Evolutionary conservation across 2,888 invertebrate genomes (phyloP).

Genomic region (Heliconius aoede): DNA sequence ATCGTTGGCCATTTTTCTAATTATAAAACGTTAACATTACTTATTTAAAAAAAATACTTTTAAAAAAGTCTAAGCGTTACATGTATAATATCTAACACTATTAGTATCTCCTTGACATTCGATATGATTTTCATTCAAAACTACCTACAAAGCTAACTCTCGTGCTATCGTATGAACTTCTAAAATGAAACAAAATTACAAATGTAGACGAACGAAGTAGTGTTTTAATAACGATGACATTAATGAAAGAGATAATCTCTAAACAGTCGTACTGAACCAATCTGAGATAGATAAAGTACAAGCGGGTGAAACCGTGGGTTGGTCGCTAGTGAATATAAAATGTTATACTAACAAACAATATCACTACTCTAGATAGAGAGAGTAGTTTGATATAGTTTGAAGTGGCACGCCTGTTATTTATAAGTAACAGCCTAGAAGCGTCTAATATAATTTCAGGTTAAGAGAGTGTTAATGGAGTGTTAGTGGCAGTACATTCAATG

Average conservation of each 20-base stretch:
- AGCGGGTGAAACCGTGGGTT: too few relatives aligned
- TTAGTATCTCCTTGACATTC: neutral
- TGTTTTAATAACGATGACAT: neutral
- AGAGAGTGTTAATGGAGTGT: slow-evolving; percentile 6
- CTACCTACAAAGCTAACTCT: slow-evolving; percentile 12
- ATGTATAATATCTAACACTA: too few relatives aligned
- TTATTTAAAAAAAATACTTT: too few relatives aligned
- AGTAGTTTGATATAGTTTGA: slow-evolving; percentile 2
- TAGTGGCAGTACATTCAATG: neutral
- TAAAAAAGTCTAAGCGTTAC: too few relatives aligned
- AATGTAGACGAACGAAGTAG: neutral
- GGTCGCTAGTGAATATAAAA: too few relatives aligned
- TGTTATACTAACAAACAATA: neutral
- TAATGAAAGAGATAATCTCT: neutral
- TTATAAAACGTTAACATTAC: too few relatives aligned
- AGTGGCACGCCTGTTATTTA: slow-evolving; percentile 14
- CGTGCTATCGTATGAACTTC: slow-evolving; percentile 14
- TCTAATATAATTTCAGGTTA: neutral
- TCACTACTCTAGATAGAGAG: slow-evolving; percentile 5
- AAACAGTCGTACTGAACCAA: neutral
- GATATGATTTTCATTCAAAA: neutral
- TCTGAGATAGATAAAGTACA: too few relatives aligned
- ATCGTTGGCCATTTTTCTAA: too few relatives aligned
- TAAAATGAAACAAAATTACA: slow-evolving; percentile 3
- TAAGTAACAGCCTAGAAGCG: neutral